Percentiles rank a stretch among this genome's conserved stretches.
Conservation (phyloP, 2,797 vertebrate genomes). For the Okamejei kenojei region DNA sequence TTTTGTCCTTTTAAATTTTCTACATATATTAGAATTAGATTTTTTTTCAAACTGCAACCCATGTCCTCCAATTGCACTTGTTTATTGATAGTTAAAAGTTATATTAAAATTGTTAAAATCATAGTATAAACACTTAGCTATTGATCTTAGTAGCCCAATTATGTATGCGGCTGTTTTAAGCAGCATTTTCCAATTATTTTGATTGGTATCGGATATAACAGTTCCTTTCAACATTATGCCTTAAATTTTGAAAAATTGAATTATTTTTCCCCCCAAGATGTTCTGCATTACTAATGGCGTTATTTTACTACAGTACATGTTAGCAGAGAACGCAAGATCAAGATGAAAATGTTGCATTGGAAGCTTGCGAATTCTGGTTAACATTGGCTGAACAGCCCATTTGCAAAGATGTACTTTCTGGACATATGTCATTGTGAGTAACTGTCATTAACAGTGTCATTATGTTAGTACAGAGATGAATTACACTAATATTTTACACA, state of each 20-base stretch:
- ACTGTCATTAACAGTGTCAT: slow-evolving; percentile 48
- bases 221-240: not conserved
- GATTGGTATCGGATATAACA: not conserved
- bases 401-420: slow-evolving; percentile 87
- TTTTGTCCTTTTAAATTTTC: not conserved
- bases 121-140: not conserved
- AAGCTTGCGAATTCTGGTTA: slow-evolving; percentile 95
- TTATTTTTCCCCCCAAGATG: not conserved
- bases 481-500: not conserved
- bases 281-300: slow-evolving; percentile 19
- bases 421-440: slow-evolving; percentile 81
- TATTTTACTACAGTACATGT: slow-evolving; percentile 75
- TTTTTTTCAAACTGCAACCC: not conserved
- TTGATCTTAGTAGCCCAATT: not conserved
- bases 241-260: not conserved
- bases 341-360: slow-evolving; percentile 91
- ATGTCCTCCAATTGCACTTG: not conserved
- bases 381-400: slow-evolving; percentile 91
- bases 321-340: slow-evolving; percentile 89
- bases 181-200: not conserved
- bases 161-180: too few relatives aligned
- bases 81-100: not conserved
- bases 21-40: not conserved
- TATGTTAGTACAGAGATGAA: not conserved
- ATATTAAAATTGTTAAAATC: not conserved